Evolutionary conservation across 2,797 vertebrate species (phyloP).

Genomic region (Urosaurus nigricauda): DNA sequence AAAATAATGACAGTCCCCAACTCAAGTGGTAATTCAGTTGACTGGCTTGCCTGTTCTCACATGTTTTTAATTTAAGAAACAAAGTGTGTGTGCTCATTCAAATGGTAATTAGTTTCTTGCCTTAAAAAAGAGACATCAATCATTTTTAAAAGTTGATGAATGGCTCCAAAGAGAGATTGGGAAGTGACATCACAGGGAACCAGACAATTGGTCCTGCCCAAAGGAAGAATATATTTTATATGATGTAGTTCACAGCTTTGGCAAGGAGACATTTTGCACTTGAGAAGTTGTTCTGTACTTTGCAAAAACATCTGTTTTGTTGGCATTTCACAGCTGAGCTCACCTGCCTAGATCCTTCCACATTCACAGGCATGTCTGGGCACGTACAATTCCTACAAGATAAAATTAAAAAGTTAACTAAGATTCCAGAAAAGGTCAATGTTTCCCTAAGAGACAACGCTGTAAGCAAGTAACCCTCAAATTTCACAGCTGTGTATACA

Average conservation of each 20-base stretch:
- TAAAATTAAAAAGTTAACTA: slow-evolving; percentile 37
- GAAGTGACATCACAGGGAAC: background rate
- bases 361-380: slow-evolving; percentile 20
- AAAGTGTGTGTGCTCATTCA: background rate
- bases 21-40: background rate
- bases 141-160: background rate
- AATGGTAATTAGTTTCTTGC: background rate
- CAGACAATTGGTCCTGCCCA: background rate
- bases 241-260: background rate
- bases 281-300: background rate
- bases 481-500: background rate
- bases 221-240: background rate
- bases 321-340: slow-evolving; percentile 10
- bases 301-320: slow-evolving; percentile 3
- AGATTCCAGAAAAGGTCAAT: background rate
- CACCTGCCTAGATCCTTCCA: background rate
- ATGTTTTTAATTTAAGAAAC: background rate
- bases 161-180: background rate
- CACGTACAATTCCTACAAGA: slow-evolving; percentile 25
- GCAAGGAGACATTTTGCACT: background rate
- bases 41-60: background rate
- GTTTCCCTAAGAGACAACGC: background rate
- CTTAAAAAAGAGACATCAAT: background rate
- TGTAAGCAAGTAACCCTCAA: background rate
- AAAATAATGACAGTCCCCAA: background rate